phyloP scores from a whole-genome alignment of 1,140 invertebrate species.

The Hyposmocoma kahamanoa region DNA sequence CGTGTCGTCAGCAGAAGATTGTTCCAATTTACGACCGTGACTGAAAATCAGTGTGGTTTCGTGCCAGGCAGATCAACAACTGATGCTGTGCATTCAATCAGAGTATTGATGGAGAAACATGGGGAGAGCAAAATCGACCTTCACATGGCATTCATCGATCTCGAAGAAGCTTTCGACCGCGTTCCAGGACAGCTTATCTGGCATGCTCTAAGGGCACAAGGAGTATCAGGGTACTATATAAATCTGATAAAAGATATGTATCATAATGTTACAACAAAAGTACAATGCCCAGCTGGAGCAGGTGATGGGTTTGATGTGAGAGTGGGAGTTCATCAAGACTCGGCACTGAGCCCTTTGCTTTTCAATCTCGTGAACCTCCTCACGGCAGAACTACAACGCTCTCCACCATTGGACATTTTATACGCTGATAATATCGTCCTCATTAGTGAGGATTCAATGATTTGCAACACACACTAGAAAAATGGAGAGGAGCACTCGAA shows the following conservation, averaged over 20 bases:
- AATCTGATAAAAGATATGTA: slow-evolving; percentile 19
- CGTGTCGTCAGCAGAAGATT: slow-evolving; percentile 1
- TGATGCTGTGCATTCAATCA: slow-evolving; percentile 16
- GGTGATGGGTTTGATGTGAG: slow-evolving; percentile 9
- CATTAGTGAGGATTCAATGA: too few relatives aligned
- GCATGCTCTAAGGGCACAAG: slow-evolving; percentile 14
- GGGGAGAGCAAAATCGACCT: slow-evolving; percentile 12
- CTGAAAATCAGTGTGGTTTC: slow-evolving; percentile 12
- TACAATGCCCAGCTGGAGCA: slow-evolving; percentile 11
- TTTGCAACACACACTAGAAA: too few relatives aligned
- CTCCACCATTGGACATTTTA: too few relatives aligned
- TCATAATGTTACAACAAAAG: slow-evolving; percentile 7
- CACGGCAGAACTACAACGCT: too few relatives aligned
- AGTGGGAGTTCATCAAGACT: neutral
- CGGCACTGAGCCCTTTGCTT: neutral
- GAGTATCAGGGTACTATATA: slow-evolving; percentile 13
- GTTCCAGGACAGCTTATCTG: slow-evolving; percentile 15
- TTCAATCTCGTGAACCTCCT: too few relatives aligned
- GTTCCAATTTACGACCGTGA: neutral
- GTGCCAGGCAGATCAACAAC: slow-evolving; percentile 4
- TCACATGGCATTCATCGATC: slow-evolving; percentile 18
- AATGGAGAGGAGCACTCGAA: too few relatives aligned
- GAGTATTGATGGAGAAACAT: slow-evolving; percentile 22
- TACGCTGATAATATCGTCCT: too few relatives aligned
- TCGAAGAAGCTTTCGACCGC: slow-evolving; percentile 24